Base-by-base conservation (phyloP, 1,140 invertebrate genomes). In the Alviniconcha marisindica region DNA sequence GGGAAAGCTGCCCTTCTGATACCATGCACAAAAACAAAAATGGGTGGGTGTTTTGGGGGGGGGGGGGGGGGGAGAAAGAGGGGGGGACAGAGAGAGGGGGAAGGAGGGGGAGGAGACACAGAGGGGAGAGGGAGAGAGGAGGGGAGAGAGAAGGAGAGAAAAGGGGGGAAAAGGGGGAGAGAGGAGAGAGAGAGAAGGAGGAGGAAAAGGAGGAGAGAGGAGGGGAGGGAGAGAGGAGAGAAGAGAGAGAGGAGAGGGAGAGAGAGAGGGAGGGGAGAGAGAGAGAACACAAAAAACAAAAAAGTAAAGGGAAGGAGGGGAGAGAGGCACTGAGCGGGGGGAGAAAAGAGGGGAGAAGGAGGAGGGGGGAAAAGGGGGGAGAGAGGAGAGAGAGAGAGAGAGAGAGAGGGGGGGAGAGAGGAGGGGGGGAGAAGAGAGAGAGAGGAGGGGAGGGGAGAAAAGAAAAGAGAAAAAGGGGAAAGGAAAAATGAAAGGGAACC, bases 391-490 rank as follows among this genome's bases (percentile, higher is more conserved):
- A 78, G 36, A 78, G 77, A 51, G 44, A 51, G 36, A 51, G 77
- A 78, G 77, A 78, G 77, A 78, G 42, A 54, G 14, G 33, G 15
- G 48, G n/a, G n/a, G n/a, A n/a, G n/a, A n/a, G n/a, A n/a, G n/a
- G n/a, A n/a, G n/a, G n/a, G n/a, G n/a, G n/a, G n/a, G n/a, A n/a
- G n/a, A n/a, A n/a, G n/a, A n/a, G n/a, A n/a, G n/a, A n/a, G n/a
- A n/a, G n/a, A n/a, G n/a, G n/a, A n/a, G n/a, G n/a, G n/a, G n/a
- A n/a, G n/a, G n/a, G n/a, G n/a, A n/a, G n/a, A n/a, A n/a, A n/a
- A n/a, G n/a, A n/a, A n/a, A n/a, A n/a, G n/a, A n/a, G n/a, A n/a
- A n/a, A n/a, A n/a, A n/a, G n/a, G n/a, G n/a, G n/a, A n/a, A n/a
- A n/a, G n/a, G n/a, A n/a, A n/a, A n/a, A n/a, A n/a, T n/a, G n/a